Evolutionary conservation across 1,140 invertebrate species (phyloP), one percentile per base, ranked within the genome.

Genomic region (Cyrtorhinus lividipennis): DNA sequence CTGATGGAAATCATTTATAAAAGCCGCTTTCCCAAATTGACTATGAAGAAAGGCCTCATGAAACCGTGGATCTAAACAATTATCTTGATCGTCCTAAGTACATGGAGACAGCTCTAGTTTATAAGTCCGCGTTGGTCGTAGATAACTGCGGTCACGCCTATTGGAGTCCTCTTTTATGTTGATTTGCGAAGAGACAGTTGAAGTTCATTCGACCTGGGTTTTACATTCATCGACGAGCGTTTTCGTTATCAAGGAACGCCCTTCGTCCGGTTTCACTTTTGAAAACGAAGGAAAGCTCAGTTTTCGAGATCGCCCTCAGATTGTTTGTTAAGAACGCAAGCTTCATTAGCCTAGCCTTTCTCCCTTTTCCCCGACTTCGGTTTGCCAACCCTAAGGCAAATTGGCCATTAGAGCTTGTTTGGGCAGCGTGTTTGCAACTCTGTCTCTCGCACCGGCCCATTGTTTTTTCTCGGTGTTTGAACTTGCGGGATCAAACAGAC

Each of bases 291-390:
- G 10, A 53, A n/a, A n/a, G n/a, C 5, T 20, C n/a, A 53, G 48
- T 53, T 53, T 53, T 53, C 30, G 48, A 53, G 48, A 53, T 53
- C 10, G 20, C 48, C 20, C 48, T 5, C 8, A 53, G 48, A 53
- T 53, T 53, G 48, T 53, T 53, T 53, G 48, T 53, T 53, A 53
- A 53, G 48, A 53, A 53, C 48, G 48, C 48, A 53, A 53, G 48
- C 48, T 53, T 53, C 48, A 53, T 53, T 53, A 53, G 48, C 48
- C 48, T 53, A 53, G 10, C 48, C 48, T 20, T 22, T 22, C 48
- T 20, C 8, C 48, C 48, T n/a, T n/a, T n/a, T n/a, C n/a, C 8
- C 20, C 10, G 12, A 20, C 5, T 53, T 53, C 18, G 20, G 48
- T 53, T 53, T 53, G 48, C 48, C 20, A 53, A 53, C 48, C 48